phyloP scores from a whole-genome alignment of 2,888 invertebrate species.

The Drosophila birchii region DNA sequence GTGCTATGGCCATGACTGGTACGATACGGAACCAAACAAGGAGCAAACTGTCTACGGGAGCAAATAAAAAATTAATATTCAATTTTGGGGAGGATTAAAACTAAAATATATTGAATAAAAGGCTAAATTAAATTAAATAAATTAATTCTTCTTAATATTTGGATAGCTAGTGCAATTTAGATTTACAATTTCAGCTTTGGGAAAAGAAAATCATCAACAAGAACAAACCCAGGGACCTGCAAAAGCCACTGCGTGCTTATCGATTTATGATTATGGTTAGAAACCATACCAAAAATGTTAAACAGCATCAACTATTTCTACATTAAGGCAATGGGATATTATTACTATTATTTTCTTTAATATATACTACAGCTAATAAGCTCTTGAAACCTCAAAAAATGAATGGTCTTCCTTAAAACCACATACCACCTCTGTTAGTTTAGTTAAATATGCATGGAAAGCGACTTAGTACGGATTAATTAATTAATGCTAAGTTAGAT shows the following conservation, averaged over 20 bases:
- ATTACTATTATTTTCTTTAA: not conserved
- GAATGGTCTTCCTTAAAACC: not conserved
- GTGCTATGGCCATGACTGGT: slow-evolving; percentile 22
- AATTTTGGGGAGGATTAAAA: no score
- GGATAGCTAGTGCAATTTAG: not conserved
- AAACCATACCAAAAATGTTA: not conserved
- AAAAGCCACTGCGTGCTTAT: no score
- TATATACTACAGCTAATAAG: not conserved
- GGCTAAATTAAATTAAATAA: not conserved
- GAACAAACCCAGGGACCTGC: not conserved
- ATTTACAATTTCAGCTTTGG: not conserved
- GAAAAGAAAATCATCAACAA: not conserved
- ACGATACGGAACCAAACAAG: slow-evolving; percentile 17
- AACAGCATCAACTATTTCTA: not conserved
- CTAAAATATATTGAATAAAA: not conserved
- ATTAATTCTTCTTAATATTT: not conserved
- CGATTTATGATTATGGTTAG: not conserved
- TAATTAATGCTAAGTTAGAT: slow-evolving; percentile 10
- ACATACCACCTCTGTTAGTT: slow-evolving; percentile 27
- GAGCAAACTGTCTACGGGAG: slow-evolving; percentile 24
- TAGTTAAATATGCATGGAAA: slow-evolving; percentile 25
- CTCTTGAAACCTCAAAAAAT: not conserved
- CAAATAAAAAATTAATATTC: not conserved
- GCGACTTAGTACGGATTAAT: slow-evolving; percentile 29
- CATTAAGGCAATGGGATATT: no score